Conservation (phyloP, 1,140 invertebrate genomes). For the Piezodorus guildinii region DNA sequence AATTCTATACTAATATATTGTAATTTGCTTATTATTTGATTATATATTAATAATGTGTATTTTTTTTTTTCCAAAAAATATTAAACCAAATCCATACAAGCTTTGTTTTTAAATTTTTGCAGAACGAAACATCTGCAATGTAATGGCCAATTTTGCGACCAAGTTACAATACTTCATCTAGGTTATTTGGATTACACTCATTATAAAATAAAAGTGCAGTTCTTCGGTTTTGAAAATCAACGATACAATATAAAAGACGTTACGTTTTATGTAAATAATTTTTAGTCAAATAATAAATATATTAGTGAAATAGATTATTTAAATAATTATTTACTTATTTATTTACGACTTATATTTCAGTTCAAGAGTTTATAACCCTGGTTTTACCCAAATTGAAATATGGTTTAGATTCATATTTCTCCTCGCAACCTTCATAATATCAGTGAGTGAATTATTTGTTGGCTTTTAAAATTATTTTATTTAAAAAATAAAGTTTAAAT, state of each 20-base stretch:
- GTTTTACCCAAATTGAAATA: conserved; percentile 91
- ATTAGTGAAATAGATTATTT: background rate
- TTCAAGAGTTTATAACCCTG: conserved; percentile 92
- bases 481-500: too few species aligned
- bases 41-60: conserved; percentile 7
- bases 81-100: background rate
- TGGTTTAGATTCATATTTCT: conserved; percentile 93
- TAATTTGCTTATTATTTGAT: background rate
- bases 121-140: conserved; percentile 73
- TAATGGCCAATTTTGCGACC: conserved; percentile 68
- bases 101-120: conserved; percentile 23
- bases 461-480: too few species aligned
- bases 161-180: conserved; percentile 77
- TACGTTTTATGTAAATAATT: conserved; percentile 73
- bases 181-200: conserved; percentile 79
- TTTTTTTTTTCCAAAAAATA: conserved; percentile 13
- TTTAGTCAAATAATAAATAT: background rate
- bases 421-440: conserved; percentile 69
- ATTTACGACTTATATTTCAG: conserved; percentile 45
- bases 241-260: conserved; percentile 74
- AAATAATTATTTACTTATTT: conserved; percentile 12
- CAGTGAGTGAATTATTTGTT: conserved; percentile 51
- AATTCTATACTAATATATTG: too few species aligned
- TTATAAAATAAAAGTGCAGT: conserved; percentile 74
- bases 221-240: conserved; percentile 72